Evolutionary conservation across 2,113 vertebrate genomes (phyloP).

Genomic region (Machaerirhynchus nigripectus): DNA sequence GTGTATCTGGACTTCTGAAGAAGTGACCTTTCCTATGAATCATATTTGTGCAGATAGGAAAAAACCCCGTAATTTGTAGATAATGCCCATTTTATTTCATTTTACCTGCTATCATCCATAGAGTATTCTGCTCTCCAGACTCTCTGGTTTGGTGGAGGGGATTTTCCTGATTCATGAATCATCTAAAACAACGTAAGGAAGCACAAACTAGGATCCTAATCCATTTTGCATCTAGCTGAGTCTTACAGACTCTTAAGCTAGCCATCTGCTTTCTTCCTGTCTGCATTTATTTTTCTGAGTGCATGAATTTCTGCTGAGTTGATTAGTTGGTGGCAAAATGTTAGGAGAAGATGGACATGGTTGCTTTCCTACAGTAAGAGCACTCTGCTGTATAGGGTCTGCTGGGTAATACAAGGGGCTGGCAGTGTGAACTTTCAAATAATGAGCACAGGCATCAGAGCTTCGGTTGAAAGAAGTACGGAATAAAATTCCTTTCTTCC

Average conservation of each 20-base stretch:
- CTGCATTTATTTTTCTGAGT: neutral
- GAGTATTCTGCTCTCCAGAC: neutral
- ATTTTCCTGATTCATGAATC: neutral
- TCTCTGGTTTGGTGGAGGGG: neutral
- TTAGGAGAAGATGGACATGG: neutral
- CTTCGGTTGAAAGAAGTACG: neutral
- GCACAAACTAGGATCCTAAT: neutral
- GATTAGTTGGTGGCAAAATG: neutral
- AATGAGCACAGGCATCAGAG: neutral
- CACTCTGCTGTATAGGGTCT: neutral
- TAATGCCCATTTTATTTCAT: neutral
- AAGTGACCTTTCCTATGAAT: neutral
- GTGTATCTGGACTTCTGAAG: neutral
- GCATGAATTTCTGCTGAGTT: neutral
- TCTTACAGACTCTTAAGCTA: neutral
- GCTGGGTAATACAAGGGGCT: neutral
- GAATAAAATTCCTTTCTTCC: neutral
- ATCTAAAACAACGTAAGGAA: neutral
- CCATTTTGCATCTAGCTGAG: neutral
- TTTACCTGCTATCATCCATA: neutral
- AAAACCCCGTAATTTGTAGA: accelerated
- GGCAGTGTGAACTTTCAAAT: neutral
- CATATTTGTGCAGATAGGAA: neutral
- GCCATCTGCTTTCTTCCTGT: accelerated
- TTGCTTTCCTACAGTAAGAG: neutral